Conservation (phyloP, 2,113 vertebrate genomes). For the Penelope pileata region DNA sequence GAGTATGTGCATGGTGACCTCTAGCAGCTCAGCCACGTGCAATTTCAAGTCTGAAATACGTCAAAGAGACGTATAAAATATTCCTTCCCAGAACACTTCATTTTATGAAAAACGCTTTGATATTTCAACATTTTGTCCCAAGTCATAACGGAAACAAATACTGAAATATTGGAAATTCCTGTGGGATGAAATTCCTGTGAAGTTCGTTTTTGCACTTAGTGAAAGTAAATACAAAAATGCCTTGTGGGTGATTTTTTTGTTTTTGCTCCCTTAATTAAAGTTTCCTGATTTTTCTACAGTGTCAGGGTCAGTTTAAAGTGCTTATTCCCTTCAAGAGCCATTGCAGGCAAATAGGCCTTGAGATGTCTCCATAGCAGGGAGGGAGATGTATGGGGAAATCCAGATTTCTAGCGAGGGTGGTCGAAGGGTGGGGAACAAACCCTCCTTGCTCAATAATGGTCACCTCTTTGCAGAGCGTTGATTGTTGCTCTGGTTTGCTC, state of each 20-base stretch:
- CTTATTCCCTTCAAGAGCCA: background rate
- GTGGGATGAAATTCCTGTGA: constrained; percentile 37
- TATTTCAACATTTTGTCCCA: constrained; percentile 44
- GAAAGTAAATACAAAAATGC: constrained; percentile 57
- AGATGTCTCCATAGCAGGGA: background rate
- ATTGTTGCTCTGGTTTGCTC: constrained; percentile 7
- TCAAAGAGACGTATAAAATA: background rate
- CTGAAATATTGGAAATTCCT: constrained; percentile 49
- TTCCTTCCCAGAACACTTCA: constrained; percentile 40
- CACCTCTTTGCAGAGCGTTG: background rate
- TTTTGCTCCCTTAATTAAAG: constrained; percentile 42
- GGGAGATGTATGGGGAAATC: background rate
- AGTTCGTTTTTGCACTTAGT: constrained; percentile 12
- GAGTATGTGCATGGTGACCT: background rate
- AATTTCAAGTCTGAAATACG: background rate
- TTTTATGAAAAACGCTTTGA: constrained; percentile 28
- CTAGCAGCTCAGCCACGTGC: constrained; percentile 2
- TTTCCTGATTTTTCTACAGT: constrained; percentile 39
- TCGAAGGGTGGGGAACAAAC: background rate
- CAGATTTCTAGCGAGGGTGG: background rate
- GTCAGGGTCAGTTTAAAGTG: background rate
- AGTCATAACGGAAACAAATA: constrained; percentile 29
- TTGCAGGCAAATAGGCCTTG: background rate
- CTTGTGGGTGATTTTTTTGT: constrained; percentile 31
- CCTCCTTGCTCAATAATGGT: background rate